Base-by-base conservation (phyloP, 2,797 vertebrate species). In the Oophaga sylvatica region DNA sequence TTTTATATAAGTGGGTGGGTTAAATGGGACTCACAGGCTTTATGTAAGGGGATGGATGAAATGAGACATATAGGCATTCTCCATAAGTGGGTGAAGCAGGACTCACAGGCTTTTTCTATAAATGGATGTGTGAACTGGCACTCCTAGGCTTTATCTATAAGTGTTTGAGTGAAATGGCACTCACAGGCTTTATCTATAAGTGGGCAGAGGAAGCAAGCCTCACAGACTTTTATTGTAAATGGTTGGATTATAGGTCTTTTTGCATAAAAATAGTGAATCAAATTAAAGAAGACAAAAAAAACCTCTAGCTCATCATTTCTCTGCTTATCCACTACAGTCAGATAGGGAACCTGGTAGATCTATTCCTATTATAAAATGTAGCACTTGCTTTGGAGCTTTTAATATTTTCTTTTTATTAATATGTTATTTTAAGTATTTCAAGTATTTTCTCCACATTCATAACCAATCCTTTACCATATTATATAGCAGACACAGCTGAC, bases 401-500 rank as follows among this genome's bases (percentile, higher is more conserved):
- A 15, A 20, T 1, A 10, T 76, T n/a, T 31, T 76, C 15, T 10
- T 26, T 76, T 15, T 53, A 53, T 76, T 45, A 53, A n/a, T 76
- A 48, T 15, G 45, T 76, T 76, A 22, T 73, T 70, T 45, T 20
- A 73, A 22, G 73, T n/a, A 76, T n/a, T 76, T 76, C 1, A 5
- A 76, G 73, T 48, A 53, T 22, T 53, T 65, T 73, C 67, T 19
- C 65, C 53, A 56, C 70, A 83, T 83, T 60, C 59, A 59, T 57
- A 73, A 56, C 67, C 73, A 83, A 83, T 83, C 67, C 81, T 71
- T 41, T 41, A 83, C 68, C 22, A 35, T 41, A 73, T 83, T 73
- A 76, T 76, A 31, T 31, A 22, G 35, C 71, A 76, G 83, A 76
- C 83, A 84, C 70, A 84, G 83, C 35, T 73, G 81, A 73, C 81